Evolutionary conservation across 2,888 invertebrate genomes (phyloP).

Genomic region (Drepanosiphum platanoidis): DNA sequence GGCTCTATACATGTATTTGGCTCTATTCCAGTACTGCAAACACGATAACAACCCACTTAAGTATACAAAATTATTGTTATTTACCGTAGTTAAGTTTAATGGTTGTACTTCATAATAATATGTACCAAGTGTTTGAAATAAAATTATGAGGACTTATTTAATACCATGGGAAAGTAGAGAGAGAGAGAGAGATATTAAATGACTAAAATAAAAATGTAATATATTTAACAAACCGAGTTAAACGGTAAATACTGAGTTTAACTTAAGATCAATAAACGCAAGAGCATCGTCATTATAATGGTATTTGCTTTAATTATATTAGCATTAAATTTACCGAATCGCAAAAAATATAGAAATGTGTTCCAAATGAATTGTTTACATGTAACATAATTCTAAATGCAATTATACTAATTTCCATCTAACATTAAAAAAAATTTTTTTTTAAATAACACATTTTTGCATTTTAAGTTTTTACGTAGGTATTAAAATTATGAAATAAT

Average conservation of each 20-base stretch:
- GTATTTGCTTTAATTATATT: neutral
- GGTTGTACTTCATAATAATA: neutral
- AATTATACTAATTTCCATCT: too few relatives aligned
- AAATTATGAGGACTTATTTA: neutral
- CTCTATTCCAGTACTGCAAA: constrained; percentile 10
- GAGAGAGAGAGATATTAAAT: neutral
- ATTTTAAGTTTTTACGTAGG: neutral
- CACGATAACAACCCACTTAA: constrained; percentile 14
- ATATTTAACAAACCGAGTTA: neutral
- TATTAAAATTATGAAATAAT: neutral
- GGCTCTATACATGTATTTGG: constrained; percentile 2
- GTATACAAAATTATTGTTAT: neutral
- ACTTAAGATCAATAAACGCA: neutral
- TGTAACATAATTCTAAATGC: too few relatives aligned
- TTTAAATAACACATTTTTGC: neutral
- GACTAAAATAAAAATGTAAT: neutral
- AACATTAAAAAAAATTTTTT: neutral
- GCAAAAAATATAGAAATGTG: neutral
- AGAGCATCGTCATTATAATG: neutral
- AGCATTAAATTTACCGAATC: neutral
- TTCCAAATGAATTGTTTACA: neutral
- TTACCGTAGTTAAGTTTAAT: neutral
- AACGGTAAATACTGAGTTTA: neutral
- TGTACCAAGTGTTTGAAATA: neutral
- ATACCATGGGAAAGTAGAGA: neutral